A percentile compares a stretch with the other conserved stretches of the same genome.
Conservation (phyloP, 1,140 invertebrate species). For the Diprion similis region DNA sequence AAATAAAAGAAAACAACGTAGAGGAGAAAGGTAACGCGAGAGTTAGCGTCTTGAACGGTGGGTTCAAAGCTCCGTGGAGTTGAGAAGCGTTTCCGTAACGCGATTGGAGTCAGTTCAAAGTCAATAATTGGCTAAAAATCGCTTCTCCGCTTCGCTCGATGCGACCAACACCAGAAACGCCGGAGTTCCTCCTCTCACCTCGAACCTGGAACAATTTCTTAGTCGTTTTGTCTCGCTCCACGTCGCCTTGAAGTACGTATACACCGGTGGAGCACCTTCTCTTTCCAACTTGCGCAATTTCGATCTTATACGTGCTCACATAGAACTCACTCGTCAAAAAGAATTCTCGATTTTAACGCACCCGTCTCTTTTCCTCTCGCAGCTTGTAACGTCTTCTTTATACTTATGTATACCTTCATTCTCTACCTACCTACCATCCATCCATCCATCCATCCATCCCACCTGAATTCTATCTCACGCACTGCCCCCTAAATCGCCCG, state of each 20-base stretch:
- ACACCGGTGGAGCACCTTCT: background rate
- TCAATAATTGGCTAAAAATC: constrained; percentile 50
- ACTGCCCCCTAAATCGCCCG: background rate
- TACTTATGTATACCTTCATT: background rate
- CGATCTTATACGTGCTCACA: constrained; percentile 9
- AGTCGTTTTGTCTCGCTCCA: background rate
- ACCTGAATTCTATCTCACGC: background rate
- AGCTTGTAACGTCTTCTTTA: background rate
- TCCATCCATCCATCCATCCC: background rate
- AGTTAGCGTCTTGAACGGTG: background rate
- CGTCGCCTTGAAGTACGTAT: background rate
- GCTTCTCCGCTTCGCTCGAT: constrained; percentile 55
- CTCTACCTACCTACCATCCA: background rate
- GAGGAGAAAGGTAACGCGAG: background rate
- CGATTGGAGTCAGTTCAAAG: constrained; percentile 7
- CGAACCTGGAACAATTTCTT: constrained; percentile 53
- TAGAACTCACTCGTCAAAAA: constrained; percentile 16
- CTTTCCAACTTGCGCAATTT: constrained; percentile 7
- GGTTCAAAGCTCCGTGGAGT: background rate
- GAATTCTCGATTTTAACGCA: constrained; percentile 7
- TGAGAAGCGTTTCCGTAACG: background rate
- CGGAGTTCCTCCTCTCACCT: constrained; percentile 61
- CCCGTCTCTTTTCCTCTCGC: background rate
- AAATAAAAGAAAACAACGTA: background rate
- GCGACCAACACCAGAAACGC: constrained; percentile 62